Conservation (phyloP, 2,888 invertebrate species). For the Chymomyza fuscimana region DNA sequence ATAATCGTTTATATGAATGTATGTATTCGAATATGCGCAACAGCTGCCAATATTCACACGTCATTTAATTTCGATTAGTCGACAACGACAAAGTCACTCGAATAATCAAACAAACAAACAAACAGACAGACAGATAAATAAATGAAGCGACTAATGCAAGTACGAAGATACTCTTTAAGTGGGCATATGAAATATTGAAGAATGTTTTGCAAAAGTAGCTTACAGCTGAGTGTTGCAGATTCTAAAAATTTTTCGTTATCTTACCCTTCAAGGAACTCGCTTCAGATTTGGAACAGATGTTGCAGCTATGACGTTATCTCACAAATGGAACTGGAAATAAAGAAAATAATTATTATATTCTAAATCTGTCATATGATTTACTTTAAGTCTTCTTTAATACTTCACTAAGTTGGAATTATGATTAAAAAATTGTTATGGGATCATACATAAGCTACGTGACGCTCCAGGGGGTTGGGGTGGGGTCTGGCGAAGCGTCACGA, state of each 20-base stretch:
- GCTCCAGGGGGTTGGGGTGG: too few relatives aligned
- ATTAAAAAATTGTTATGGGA: too few relatives aligned
- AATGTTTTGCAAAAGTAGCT: background rate
- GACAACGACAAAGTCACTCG: constrained; percentile 28
- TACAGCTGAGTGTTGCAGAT: background rate
- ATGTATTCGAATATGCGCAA: constrained; percentile 20
- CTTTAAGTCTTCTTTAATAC: too few relatives aligned
- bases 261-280: background rate
- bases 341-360: background rate
- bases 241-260: too few relatives aligned
- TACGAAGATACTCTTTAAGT: background rate
- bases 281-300: background rate
- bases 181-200: background rate
- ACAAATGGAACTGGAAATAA: background rate
- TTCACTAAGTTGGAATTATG: too few relatives aligned
- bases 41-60: constrained; percentile 79
- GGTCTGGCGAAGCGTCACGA: too few relatives aligned
- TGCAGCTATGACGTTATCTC: background rate
- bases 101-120: constrained; percentile 24
- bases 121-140: constrained; percentile 28
- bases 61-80: constrained; percentile 80
- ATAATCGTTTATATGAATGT: background rate
- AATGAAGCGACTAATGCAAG: constrained; percentile 39
- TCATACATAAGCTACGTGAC: too few relatives aligned
- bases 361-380: too few relatives aligned